These are phyloP conservation scores for Murina feae DNA, from an alignment of 2,113 vertebrate species.

Conservation along the genomic window DNA sequence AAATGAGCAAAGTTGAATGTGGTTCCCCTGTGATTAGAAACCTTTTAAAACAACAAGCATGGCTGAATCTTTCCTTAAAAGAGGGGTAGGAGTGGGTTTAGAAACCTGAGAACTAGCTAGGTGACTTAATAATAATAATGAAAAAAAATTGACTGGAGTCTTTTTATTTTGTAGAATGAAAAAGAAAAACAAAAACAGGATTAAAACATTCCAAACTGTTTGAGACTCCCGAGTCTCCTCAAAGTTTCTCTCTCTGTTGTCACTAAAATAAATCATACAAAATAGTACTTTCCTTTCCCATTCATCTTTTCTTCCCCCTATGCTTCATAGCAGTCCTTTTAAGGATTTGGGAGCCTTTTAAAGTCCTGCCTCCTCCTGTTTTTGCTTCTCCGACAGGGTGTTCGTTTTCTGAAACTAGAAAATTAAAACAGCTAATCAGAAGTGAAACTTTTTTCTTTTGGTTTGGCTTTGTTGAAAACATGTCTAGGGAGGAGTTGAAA, in stretches of 20 bases:
- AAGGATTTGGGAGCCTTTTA: slow-evolving; percentile 39
- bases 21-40: slow-evolving; percentile 71
- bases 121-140: slow-evolving; percentile 51
- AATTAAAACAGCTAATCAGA: background rate
- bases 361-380: background rate
- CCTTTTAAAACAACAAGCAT: slow-evolving; percentile 75
- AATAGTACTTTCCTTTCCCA: slow-evolving; percentile 29
- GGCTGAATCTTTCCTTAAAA: slow-evolving; percentile 58
- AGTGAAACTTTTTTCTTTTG: background rate
- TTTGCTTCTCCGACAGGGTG: slow-evolving; percentile 28
- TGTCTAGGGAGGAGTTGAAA: background rate
- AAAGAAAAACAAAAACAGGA: slow-evolving; percentile 30
- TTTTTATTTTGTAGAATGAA: slow-evolving; percentile 27
- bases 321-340: slow-evolving; percentile 48
- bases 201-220: background rate
- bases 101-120: slow-evolving; percentile 57
- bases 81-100: background rate
- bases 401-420: slow-evolving; percentile 42
- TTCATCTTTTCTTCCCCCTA: background rate
- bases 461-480: background rate
- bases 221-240: background rate
- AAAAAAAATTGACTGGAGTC: background rate
- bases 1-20: slow-evolving; percentile 72
- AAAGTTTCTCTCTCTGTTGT: background rate
- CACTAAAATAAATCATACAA: slow-evolving; percentile 58